A percentile compares a stretch with the other conserved stretches of the same genome.
Evolutionary conservation across 1,140 invertebrate genomes (phyloP).

Genomic region (Drosophila hydei): DNA sequence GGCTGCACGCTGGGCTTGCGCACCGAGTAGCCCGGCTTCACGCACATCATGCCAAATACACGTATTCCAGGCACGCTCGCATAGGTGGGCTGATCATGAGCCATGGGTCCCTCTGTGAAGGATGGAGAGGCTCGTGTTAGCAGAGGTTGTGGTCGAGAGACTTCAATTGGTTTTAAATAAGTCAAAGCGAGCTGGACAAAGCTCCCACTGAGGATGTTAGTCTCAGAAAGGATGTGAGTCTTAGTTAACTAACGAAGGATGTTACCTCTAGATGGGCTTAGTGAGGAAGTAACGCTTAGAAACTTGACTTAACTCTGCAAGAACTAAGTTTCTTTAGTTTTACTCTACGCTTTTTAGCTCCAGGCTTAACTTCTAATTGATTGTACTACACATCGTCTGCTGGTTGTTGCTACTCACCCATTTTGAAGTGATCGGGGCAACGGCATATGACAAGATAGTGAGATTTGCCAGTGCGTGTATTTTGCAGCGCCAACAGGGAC

Average conservation of each 20-base stretch:
- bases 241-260: no score
- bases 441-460: constrained; percentile 97
- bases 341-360: no score
- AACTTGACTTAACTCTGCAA: no score
- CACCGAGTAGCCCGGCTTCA: constrained; percentile 84
- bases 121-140: neutral
- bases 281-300: no score
- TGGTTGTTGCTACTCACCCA: constrained; percentile 86
- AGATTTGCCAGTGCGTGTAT: constrained; percentile 95
- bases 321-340: no score
- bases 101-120: constrained; percentile 93
- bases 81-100: constrained; percentile 96
- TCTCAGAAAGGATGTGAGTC: no score
- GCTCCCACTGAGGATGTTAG: no score
- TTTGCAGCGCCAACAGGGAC: constrained; percentile 95
- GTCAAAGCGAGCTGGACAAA: no score
- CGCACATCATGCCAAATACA: constrained; percentile 97
- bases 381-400: neutral
- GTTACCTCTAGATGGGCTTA: no score
- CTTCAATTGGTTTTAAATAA: no score
- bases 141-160: no score
- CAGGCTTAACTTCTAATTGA: no score
- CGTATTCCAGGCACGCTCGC: constrained; percentile 95
- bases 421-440: constrained; percentile 92
- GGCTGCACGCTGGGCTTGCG: constrained; percentile 80